A percentile compares a stretch with the other conserved stretches of the same genome.
phyloP scores from a whole-genome alignment of 2,888 invertebrate species.

The Drosophila quasianomalipes region DNA sequence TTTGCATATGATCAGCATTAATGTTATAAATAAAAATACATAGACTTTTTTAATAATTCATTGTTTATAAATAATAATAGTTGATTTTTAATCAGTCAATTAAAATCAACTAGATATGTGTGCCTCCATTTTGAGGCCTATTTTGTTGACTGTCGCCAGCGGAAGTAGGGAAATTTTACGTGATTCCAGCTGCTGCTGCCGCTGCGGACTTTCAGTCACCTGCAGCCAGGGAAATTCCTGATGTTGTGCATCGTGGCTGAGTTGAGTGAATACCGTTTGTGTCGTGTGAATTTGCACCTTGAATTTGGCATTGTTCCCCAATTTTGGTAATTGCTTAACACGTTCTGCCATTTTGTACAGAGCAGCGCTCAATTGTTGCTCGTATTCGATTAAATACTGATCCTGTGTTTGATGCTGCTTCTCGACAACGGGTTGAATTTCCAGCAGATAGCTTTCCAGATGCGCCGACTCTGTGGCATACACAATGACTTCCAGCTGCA shows the following conservation, averaged over 20 bases:
- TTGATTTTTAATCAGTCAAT: neutral
- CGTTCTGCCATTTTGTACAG: slow-evolving; percentile 79
- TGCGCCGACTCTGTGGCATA: slow-evolving; percentile 62
- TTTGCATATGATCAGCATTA: neutral
- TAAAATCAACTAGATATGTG: slow-evolving; percentile 58
- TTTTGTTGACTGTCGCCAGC: slow-evolving; percentile 61
- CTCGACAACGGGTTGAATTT: slow-evolving; percentile 22
- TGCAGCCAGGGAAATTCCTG: slow-evolving; percentile 84
- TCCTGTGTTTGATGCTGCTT: slow-evolving; percentile 48
- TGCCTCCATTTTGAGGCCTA: slow-evolving; percentile 77
- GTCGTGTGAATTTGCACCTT: slow-evolving; percentile 82
- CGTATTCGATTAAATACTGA: slow-evolving; percentile 80
- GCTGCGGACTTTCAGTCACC: slow-evolving; percentile 11
- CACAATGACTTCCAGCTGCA: slow-evolving; percentile 75
- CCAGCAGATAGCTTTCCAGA: slow-evolving; percentile 66
- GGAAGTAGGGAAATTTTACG: slow-evolving; percentile 73
- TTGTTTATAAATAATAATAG: neutral
- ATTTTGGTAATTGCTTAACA: slow-evolving; percentile 72
- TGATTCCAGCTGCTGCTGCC: neutral
- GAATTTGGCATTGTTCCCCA: slow-evolving; percentile 74
- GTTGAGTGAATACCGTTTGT: slow-evolving; percentile 75
- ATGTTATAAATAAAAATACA: neutral
- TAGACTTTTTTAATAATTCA: neutral
- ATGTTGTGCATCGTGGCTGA: slow-evolving; percentile 75
- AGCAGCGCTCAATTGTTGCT: slow-evolving; percentile 79